Evolutionary conservation across 1,140 invertebrate species (phyloP).

Genomic region (Druon quercuslanigerum): DNA sequence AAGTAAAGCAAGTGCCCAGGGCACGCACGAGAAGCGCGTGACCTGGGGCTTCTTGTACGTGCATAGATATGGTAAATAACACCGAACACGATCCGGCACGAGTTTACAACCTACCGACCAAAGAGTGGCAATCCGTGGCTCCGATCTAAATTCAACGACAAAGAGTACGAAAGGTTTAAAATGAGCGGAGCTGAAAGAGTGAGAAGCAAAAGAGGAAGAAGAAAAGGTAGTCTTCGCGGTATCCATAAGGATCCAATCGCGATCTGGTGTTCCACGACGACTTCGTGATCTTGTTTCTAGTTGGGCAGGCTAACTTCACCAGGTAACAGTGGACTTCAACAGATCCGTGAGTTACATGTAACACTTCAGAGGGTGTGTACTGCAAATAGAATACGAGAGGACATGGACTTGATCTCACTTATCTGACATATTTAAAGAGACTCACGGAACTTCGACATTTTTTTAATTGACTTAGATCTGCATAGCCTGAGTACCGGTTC

Average conservation of each 20-base stretch:
- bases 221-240: slow-evolving; percentile 30
- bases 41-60: slow-evolving; percentile 34
- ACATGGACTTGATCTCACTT: background rate
- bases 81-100: slow-evolving; percentile 50
- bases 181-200: background rate
- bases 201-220: slow-evolving; percentile 18
- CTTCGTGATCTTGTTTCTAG: slow-evolving; percentile 27
- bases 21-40: slow-evolving; percentile 51
- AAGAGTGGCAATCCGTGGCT: slow-evolving; percentile 53
- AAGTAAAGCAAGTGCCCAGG: slow-evolving; percentile 33
- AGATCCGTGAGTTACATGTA: slow-evolving; percentile 16
- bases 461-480: background rate
- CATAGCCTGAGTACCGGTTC: slow-evolving; percentile 39
- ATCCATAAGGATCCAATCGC: slow-evolving; percentile 25
- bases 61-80: slow-evolving; percentile 21
- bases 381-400: background rate
- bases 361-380: slow-evolving; percentile 22
- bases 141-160: slow-evolving; percentile 52
- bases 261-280: slow-evolving; percentile 24
- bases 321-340: background rate
- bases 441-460: background rate
- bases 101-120: slow-evolving; percentile 45
- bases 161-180: slow-evolving; percentile 31
- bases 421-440: slow-evolving; percentile 1
- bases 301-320: slow-evolving; percentile 4